A percentile compares a stretch with the other conserved stretches of the same genome.
phyloP scores from a whole-genome alignment of 2,888 invertebrate species.

The Ophioninae sp. region DNA sequence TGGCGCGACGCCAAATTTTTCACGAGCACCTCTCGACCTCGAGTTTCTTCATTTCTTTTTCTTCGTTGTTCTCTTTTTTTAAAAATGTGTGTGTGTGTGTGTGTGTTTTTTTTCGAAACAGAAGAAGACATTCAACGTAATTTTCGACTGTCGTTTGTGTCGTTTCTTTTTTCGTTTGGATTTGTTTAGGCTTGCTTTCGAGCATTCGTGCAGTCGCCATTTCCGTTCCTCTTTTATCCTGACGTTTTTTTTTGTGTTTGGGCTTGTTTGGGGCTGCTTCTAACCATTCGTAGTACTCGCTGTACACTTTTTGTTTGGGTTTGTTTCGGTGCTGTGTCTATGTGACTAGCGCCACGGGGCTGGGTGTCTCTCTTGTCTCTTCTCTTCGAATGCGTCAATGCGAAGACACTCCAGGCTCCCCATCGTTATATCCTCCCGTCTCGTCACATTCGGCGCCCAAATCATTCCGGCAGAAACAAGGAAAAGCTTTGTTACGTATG shows the following conservation, averaged over 20 bases:
- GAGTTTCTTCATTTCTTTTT: constrained; percentile 56
- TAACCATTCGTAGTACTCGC: too few species aligned
- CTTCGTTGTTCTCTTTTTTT: not conserved
- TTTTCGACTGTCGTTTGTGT: constrained; percentile 14
- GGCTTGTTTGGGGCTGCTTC: not conserved
- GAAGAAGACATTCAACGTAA: constrained; percentile 22
- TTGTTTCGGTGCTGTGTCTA: too few species aligned
- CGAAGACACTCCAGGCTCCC: not conserved
- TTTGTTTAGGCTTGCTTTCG: constrained; percentile 7
- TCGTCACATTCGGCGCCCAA: not conserved
- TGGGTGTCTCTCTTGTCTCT: not conserved
- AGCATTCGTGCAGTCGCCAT: constrained; percentile 1
- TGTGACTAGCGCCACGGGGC: not conserved
- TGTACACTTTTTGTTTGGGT: too few species aligned
- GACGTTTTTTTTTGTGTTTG: not conserved
- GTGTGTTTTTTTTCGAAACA: constrained; percentile 12
- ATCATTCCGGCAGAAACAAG: not conserved
- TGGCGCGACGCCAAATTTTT: constrained; percentile 78
- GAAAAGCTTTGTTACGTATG: not conserved
- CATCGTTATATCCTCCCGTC: not conserved
- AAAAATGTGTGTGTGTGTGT: not conserved
- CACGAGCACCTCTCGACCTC: constrained; percentile 63
- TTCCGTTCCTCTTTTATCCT: not conserved
- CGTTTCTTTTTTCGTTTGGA: not conserved
- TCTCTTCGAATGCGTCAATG: constrained; percentile 7